Conservation (phyloP, 1,140 invertebrate species). For the Rhopalosiphum maidis region DNA sequence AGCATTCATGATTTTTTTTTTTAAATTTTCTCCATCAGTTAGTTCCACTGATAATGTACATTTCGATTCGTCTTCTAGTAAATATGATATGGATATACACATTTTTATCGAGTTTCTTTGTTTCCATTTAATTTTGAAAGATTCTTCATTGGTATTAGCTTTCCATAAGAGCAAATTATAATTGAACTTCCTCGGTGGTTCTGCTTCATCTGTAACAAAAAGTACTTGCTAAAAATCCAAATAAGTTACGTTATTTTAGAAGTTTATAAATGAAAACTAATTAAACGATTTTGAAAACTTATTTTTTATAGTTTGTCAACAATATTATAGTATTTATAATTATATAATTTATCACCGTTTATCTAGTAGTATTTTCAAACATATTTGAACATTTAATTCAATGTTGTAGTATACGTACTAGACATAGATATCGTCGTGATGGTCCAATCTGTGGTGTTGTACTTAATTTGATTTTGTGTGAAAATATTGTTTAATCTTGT, state of each 20-base stretch:
- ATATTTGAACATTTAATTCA: too few relatives aligned
- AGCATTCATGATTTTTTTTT: background rate
- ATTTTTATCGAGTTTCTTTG: constrained; percentile 8
- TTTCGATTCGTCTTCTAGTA: background rate
- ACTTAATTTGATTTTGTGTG: background rate
- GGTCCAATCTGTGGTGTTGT: background rate
- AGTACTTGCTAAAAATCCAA: too few relatives aligned
- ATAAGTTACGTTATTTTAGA: too few relatives aligned
- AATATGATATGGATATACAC: constrained; percentile 32
- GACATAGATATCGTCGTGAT: background rate
- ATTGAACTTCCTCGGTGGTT: too few relatives aligned
- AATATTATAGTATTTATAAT: too few relatives aligned
- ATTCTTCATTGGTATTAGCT: background rate
- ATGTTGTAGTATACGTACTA: background rate
- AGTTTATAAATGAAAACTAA: too few relatives aligned
- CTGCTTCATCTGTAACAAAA: too few relatives aligned
- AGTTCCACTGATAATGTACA: background rate
- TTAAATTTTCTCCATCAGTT: background rate
- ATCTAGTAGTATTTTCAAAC: too few relatives aligned
- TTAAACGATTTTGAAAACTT: too few relatives aligned
- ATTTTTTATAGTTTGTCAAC: too few relatives aligned
- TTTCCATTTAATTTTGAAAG: constrained; percentile 6
- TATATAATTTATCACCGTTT: too few relatives aligned
- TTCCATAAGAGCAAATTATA: background rate
- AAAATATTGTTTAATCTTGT: background rate